phyloP scores from a whole-genome alignment of 2,113 vertebrate genomes.

The Cettia cetti region DNA sequence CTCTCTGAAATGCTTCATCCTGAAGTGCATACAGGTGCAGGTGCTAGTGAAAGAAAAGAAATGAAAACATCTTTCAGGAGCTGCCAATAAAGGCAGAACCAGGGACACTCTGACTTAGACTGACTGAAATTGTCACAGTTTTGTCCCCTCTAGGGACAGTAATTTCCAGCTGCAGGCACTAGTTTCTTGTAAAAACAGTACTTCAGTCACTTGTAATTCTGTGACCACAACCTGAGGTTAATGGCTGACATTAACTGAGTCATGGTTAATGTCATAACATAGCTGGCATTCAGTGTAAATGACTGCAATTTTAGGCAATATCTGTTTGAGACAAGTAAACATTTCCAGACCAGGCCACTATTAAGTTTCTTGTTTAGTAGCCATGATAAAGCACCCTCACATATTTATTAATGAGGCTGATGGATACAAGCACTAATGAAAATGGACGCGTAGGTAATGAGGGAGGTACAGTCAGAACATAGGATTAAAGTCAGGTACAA shows the following conservation, averaged over 20 bases:
- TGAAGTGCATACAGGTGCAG: neutral
- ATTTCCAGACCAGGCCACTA: neutral
- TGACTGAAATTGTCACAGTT: neutral
- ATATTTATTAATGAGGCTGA: conserved; percentile 47
- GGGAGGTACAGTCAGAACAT: conserved; percentile 37
- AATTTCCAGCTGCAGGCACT: neutral
- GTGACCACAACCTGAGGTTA: conserved; percentile 13
- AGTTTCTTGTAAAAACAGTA: neutral
- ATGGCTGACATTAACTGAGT: neutral
- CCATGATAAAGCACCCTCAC: neutral
- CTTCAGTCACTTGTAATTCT: neutral
- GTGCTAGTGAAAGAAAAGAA: neutral
- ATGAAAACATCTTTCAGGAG: neutral
- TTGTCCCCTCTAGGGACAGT: neutral
- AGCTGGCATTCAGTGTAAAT: neutral
- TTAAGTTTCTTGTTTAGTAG: conserved; percentile 21
- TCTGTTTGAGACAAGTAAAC: neutral
- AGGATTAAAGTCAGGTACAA: conserved; percentile 50
- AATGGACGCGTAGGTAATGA: conserved; percentile 48
- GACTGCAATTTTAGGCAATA: neutral
- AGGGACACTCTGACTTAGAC: neutral
- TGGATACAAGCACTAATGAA: conserved; percentile 43
- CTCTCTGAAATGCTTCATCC: neutral
- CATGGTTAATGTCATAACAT: neutral
- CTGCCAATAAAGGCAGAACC: neutral